These are phyloP conservation scores for Zoanthus solanderi DNA, from an alignment of 92 coral and sea anemone species.

Conservation along the genomic window DNA sequence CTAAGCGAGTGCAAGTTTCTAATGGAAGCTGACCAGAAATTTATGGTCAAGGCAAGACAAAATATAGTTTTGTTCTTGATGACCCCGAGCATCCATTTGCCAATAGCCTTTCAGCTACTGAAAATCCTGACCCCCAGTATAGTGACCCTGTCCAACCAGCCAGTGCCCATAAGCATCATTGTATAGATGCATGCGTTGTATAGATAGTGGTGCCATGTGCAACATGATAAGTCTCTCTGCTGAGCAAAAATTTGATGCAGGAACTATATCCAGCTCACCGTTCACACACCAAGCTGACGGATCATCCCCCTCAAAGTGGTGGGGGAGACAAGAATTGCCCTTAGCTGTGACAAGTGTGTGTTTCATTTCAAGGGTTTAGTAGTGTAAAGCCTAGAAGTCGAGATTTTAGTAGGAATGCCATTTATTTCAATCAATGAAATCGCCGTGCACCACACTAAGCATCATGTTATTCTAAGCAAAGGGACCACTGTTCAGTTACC, in stretches of 20 bases:
- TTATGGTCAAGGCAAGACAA: slow-evolving; percentile 33
- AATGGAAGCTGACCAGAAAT: slow-evolving; percentile 33
- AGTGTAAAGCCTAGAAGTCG: slow-evolving; percentile 35
- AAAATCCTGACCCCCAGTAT: neutral
- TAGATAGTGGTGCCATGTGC: slow-evolving; percentile 38
- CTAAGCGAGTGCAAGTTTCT: slow-evolving; percentile 44
- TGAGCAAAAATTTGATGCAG: too few species aligned
- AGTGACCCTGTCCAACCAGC: too few species aligned
- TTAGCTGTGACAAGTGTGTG: slow-evolving; percentile 18
- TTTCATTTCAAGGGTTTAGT: neutral
- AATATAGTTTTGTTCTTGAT: neutral
- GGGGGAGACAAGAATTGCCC: neutral
- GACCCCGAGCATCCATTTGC: neutral
- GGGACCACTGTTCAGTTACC: neutral
- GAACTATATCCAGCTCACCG: too few species aligned
- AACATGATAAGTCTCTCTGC: too few species aligned
- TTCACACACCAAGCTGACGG: too few species aligned
- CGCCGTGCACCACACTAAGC: neutral
- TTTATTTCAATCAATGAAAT: slow-evolving; percentile 27
- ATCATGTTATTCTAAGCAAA: neutral
- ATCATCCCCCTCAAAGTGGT: too few species aligned
- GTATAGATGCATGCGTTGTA: neutral
- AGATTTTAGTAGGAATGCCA: neutral
- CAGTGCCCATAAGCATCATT: too few species aligned
- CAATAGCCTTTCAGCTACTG: neutral